A percentile compares a stretch with the other conserved stretches of the same genome.
phyloP scores from a whole-genome alignment of 2,888 invertebrate species.

The Oligia latruncula region DNA sequence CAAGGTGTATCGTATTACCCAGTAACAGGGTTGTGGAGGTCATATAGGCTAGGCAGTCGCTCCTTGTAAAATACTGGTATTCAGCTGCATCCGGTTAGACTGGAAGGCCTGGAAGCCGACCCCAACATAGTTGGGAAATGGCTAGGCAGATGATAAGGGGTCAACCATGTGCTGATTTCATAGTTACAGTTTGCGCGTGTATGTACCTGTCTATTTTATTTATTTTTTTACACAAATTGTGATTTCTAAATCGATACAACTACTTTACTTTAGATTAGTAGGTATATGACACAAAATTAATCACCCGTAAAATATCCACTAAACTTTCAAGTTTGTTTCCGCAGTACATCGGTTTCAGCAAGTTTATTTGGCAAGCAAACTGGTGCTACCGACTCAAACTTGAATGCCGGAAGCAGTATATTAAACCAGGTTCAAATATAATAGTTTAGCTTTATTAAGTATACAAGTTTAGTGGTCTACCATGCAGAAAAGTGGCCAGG shows the following conservation, averaged over 20 bases:
- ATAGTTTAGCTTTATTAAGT: conserved; percentile 23
- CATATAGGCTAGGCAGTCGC: too few relatives aligned
- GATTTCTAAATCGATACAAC: background rate
- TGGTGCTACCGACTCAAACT: conserved; percentile 44
- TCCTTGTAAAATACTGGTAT: too few relatives aligned
- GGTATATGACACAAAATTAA: conserved; percentile 37
- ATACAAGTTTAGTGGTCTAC: conserved; percentile 3
- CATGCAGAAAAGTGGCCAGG: background rate
- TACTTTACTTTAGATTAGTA: background rate
- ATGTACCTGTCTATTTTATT: background rate
- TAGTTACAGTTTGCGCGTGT: background rate
- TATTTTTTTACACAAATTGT: background rate
- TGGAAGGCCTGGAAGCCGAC: too few relatives aligned
- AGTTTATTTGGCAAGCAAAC: conserved; percentile 56
- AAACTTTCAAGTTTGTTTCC: conserved; percentile 50
- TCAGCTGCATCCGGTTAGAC: too few relatives aligned
- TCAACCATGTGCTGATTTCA: background rate
- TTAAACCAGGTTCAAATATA: conserved; percentile 45
- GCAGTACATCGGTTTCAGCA: conserved; percentile 38
- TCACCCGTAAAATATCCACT: conserved; percentile 43
- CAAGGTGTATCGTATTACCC: too few relatives aligned
- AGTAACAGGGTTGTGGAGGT: too few relatives aligned
- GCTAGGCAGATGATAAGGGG: too few relatives aligned
- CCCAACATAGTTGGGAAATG: too few relatives aligned
- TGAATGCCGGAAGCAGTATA: conserved; percentile 49